These are phyloP conservation scores for Pangasianodon hypophthalmus DNA, from an alignment of 2,113 vertebrate species.

Conservation along the genomic window DNA sequence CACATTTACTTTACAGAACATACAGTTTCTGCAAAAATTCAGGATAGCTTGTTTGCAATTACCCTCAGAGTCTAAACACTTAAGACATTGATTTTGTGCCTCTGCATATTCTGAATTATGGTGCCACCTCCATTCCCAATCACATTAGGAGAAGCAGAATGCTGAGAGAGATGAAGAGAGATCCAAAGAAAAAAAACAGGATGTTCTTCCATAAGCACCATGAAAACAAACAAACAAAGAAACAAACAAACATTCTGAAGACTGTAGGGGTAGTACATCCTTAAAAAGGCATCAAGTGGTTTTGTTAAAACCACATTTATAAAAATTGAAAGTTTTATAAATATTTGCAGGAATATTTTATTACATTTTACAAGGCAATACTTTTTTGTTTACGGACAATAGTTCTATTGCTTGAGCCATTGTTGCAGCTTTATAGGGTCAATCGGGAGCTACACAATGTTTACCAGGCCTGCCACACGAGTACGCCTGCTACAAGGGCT, in stretches of 20 bases:
- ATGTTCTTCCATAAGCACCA: background rate
- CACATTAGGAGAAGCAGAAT: conserved; percentile 21
- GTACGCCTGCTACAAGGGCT: background rate
- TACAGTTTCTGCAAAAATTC: background rate
- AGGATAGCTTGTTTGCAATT: conserved; percentile 13
- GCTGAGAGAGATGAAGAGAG: conserved; percentile 1
- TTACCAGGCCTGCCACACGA: background rate
- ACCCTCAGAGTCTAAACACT: conserved; percentile 24
- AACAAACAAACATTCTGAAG: too few species aligned
- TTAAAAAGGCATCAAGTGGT: background rate
- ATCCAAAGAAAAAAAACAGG: background rate
- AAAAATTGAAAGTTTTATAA: background rate
- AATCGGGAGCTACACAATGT: background rate
- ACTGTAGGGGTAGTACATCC: background rate
- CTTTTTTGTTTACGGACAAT: background rate
- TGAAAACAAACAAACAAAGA: background rate
- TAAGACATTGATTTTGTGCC: conserved; percentile 50
- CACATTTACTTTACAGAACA: background rate
- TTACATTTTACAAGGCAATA: background rate
- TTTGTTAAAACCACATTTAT: too few species aligned
- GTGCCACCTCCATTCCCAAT: conserved; percentile 39
- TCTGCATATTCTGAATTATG: conserved; percentile 33
- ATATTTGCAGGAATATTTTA: background rate
- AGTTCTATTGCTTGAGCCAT: background rate
- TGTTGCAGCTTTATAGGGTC: background rate